Conservation (phyloP, 2,113 vertebrate species). For the Delphinapterus leucas region DNA sequence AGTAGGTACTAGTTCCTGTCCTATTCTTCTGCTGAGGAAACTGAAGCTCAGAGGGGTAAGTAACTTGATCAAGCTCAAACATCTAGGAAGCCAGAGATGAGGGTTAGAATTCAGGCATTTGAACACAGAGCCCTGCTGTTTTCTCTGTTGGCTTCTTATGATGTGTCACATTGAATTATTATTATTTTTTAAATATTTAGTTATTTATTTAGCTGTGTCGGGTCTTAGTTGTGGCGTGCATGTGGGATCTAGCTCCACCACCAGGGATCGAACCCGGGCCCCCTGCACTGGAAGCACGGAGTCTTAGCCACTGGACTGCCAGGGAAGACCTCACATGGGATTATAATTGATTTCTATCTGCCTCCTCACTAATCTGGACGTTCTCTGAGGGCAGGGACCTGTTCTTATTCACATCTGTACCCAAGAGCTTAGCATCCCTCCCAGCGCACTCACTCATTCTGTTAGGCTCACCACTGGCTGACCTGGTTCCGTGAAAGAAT, state of each 20-base stretch:
- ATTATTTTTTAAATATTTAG: no score
- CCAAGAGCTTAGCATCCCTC: background rate
- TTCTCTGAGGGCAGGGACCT: background rate
- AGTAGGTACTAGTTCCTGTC: background rate
- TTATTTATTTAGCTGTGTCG: no score
- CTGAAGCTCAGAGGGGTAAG: background rate
- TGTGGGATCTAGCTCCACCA: no score
- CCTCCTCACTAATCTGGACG: background rate
- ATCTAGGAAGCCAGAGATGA: background rate
- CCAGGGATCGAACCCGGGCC: no score
- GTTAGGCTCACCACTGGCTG: background rate
- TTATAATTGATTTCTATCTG: background rate
- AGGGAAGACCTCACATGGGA: background rate
- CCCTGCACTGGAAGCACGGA: no score
- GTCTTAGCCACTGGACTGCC: no score
- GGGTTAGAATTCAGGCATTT: background rate
- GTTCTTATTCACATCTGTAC: rapidly evolving
- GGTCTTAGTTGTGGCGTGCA: no score
- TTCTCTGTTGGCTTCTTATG: background rate
- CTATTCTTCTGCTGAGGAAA: background rate
- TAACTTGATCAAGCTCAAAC: background rate
- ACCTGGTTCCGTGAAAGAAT: background rate
- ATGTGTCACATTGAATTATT: background rate
- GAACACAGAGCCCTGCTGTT: background rate
- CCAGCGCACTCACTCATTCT: rapidly evolving